Base-by-base conservation (phyloP, 2,888 invertebrate species). In the Synergus itoensis region DNA sequence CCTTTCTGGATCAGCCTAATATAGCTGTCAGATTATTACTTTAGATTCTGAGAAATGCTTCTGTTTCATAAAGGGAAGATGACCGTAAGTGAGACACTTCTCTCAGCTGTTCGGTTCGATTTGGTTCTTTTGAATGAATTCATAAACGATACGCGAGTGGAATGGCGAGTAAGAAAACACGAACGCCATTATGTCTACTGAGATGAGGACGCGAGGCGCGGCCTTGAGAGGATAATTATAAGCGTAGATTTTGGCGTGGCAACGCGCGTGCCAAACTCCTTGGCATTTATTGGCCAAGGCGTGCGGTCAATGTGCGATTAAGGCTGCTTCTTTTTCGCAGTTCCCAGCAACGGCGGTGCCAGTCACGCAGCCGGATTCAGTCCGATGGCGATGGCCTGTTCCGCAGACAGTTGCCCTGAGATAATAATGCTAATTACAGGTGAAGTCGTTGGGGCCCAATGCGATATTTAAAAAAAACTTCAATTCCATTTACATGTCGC, bases 391-490 rank as follows among this genome's bases (percentile, higher is more conserved):
- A 80, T 78, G 77, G 48, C 77, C 78, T 81, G n/a, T 77, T 41
- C 9, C 36, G 81, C 76, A 78, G 84, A 83, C 85, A 84, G 85
- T 85, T 80, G 80, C 77, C 80, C 82, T 82, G 83, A 84, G 86
- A 86, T 88, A 88, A 88, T 86, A 87, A 87, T 87, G 86, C 87
- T 87, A 88, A 88, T 88, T 88, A 86, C 87, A 83, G 83, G 48
- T 67, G 83, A 85, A 83, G 82, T 80, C 83, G 81, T 82, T 79
- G 80, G 80, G 81, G 65, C 75, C 77, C 77, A 83, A 83, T 82
- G 84, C 79, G 86, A 87, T 84, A 86, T 88, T 88, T 86, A 86
- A 88, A 89, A 86, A 87, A 86, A 84, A 76, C 81, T 83, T 85
- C 87, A 83, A 87, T 87, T 86, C 86, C 87, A 89, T 88, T 89